Percentiles rank a stretch among this genome's conserved stretches.
These are phyloP conservation scores for Tympanoctomys barrerae DNA, from an alignment of 2,797 vertebrate species.

Conservation along the genomic window DNA sequence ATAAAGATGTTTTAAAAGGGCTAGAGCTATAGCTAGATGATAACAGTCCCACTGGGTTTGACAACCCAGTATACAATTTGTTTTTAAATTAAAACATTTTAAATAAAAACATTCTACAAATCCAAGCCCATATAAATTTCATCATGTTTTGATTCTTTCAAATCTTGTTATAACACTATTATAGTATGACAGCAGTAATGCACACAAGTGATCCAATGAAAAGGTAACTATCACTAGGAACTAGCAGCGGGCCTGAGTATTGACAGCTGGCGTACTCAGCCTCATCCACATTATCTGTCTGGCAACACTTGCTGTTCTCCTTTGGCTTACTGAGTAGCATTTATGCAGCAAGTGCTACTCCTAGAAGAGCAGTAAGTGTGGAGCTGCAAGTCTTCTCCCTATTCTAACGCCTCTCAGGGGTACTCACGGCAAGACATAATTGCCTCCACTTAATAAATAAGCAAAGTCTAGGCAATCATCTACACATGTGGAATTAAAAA, in stretches of 20 bases:
- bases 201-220: constrained; percentile 38
- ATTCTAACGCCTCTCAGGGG: neutral
- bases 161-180: constrained; percentile 28
- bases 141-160: constrained; percentile 35
- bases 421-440: neutral
- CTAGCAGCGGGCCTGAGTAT: neutral
- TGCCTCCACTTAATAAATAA: constrained; percentile 1
- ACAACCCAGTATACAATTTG: neutral
- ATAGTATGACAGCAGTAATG: neutral
- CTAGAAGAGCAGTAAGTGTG: neutral
- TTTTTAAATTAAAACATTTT: neutral
- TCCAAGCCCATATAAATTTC: neutral
- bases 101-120: constrained; percentile 30
- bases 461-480: neutral
- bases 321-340: constrained; percentile 7
- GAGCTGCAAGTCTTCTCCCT: neutral
- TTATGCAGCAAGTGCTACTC: constrained; percentile 11
- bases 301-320: neutral
- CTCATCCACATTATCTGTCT: neutral
- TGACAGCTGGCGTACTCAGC: neutral
- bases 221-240: constrained; percentile 49
- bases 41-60: neutral
- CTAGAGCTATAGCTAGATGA: neutral
- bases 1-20: neutral
- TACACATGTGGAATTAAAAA: constrained; percentile 39